phyloP scores from a whole-genome alignment of 2,113 vertebrate genomes.

The Dasypus novemcinctus region DNA sequence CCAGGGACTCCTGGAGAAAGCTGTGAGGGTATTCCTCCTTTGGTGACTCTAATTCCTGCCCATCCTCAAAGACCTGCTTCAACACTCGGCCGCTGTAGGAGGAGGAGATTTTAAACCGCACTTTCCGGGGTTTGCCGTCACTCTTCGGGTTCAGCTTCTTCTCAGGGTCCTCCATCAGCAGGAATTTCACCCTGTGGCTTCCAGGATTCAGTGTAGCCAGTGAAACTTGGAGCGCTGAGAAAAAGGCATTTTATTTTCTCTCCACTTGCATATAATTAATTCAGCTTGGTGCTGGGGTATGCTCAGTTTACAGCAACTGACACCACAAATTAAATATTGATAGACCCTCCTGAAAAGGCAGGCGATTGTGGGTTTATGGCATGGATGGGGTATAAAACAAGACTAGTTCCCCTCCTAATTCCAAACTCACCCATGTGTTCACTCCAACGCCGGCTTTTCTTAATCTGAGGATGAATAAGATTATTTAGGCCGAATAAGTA shows the following conservation, averaged over 20 bases:
- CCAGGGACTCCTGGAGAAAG: slow-evolving; percentile 88
- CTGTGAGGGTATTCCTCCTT: slow-evolving; percentile 92
- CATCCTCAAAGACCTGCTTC: slow-evolving; percentile 96
- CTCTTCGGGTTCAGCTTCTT: slow-evolving; percentile 82
- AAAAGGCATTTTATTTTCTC: slow-evolving; percentile 69
- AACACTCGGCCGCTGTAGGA: slow-evolving; percentile 94
- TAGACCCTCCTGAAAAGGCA: slow-evolving; percentile 75
- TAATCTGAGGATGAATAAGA: not conserved
- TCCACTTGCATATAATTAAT: slow-evolving; percentile 85
- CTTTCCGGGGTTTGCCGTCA: slow-evolving; percentile 91
- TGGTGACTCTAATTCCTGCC: slow-evolving; percentile 93
- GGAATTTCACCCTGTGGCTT: not conserved
- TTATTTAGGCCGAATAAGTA: slow-evolving; percentile 21
- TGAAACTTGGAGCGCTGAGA: slow-evolving; percentile 47
- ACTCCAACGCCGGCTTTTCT: not conserved
- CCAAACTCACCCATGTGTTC: not conserved
- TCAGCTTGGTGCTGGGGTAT: slow-evolving; percentile 71
- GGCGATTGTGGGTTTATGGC: not conserved
- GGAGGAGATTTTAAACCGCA: slow-evolving; percentile 95
- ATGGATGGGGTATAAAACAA: not conserved
- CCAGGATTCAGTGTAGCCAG: slow-evolving; percentile 21
- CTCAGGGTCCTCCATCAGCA: slow-evolving; percentile 90
- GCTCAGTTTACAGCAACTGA: slow-evolving; percentile 85
- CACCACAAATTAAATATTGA: slow-evolving; percentile 85
- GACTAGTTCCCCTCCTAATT: not conserved